A percentile compares a stretch with the other conserved stretches of the same genome.
Evolutionary conservation across 2,113 vertebrate species (phyloP).

Genomic region (Calonectris borealis): DNA sequence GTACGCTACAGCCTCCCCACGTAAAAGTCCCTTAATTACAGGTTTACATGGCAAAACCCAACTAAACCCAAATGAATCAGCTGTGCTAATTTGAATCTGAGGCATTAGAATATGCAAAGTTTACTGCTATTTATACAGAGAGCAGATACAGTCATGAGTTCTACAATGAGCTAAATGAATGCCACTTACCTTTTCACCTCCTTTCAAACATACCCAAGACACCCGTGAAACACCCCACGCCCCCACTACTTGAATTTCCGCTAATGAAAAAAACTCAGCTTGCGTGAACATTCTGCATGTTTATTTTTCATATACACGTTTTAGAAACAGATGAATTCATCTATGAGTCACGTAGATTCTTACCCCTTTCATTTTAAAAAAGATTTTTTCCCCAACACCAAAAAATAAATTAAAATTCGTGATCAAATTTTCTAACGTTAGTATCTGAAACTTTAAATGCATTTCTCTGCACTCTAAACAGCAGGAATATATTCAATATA

Average conservation of each 20-base stretch:
- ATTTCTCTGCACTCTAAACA: not conserved
- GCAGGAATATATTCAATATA: too few relatives aligned
- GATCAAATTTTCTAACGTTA: accelerated
- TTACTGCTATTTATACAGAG: not conserved
- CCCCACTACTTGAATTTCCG: not conserved
- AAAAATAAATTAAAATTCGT: not conserved
- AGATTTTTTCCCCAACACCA: not conserved
- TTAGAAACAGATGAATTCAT: not conserved
- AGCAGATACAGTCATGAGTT: not conserved
- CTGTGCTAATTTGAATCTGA: not conserved
- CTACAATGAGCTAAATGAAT: not conserved
- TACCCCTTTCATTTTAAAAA: accelerated
- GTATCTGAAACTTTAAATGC: not conserved
- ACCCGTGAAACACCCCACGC: not conserved
- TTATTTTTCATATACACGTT: not conserved
- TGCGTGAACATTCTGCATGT: not conserved
- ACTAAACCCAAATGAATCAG: not conserved
- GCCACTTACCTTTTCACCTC: not conserved
- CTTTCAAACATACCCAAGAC: not conserved
- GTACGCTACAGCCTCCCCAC: not conserved
- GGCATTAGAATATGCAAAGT: not conserved
- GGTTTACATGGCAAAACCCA: not conserved
- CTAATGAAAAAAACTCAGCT: not conserved
- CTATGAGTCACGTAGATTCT: too few relatives aligned
- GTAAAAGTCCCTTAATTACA: not conserved